phyloP scores from a whole-genome alignment of 2,113 vertebrate genomes.

The Psilopogon haemacephalus region DNA sequence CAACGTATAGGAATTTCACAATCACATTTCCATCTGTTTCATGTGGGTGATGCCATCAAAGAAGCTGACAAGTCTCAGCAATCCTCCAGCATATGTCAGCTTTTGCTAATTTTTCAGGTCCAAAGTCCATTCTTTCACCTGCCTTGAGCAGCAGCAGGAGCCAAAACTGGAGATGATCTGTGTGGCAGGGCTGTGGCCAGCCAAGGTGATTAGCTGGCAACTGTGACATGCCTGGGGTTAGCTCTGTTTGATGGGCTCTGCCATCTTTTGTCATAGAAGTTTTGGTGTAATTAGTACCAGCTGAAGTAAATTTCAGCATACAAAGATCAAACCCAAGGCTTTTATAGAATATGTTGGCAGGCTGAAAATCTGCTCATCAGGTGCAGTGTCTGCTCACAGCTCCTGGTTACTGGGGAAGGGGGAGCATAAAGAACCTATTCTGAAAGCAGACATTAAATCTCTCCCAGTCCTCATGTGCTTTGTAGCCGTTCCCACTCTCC shows the following conservation, averaged over 20 bases:
- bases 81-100: constrained; percentile 42
- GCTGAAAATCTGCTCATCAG: constrained; percentile 47
- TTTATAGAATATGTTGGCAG: background rate
- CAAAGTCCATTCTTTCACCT: constrained; percentile 41
- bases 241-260: background rate
- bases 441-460: constrained; percentile 12
- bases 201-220: background rate
- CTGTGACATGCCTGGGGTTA: background rate
- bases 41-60: constrained; percentile 54
- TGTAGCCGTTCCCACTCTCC: background rate
- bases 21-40: constrained; percentile 58
- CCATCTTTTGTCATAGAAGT: background rate
- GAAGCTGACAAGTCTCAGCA: constrained; percentile 46
- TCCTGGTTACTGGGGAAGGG: background rate
- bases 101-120: constrained; percentile 9
- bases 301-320: constrained; percentile 14
- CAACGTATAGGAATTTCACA: constrained; percentile 56
- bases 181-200: background rate
- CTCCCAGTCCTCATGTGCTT: background rate
- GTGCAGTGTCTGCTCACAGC: background rate
- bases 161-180: background rate
- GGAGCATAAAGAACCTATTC: background rate
- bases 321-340: constrained; percentile 16
- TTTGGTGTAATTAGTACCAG: constrained; percentile 26
- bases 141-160: background rate